Evolutionary conservation across 1,140 invertebrate species (phyloP), one percentile per base, ranked within the genome.

Genomic region (Cyphomyrmex costatus): DNA sequence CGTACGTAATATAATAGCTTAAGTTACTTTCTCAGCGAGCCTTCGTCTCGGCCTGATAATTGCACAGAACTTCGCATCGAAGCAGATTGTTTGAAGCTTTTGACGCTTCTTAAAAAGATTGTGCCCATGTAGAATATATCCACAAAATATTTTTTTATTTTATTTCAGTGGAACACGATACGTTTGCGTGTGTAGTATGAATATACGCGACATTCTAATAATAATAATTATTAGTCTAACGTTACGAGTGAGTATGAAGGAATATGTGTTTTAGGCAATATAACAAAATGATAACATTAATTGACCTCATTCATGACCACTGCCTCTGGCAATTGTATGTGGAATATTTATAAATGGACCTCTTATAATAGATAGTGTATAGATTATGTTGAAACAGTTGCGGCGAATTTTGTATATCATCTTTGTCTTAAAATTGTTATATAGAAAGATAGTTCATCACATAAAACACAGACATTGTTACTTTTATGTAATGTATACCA

Each of bases 1-100:
- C 71, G 33, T 88, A 88, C 71, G 63, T 88, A 86, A 87, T 30
- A 24, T 86, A 90, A 88, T 90, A 90, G 88, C 70, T 85, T 90
- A 90, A 86, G 86, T 88, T 90, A 88, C 77, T 70, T 56, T 85
- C 61, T 86, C 49, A 61, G 30, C 80, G 80, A 89, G 88, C 53
- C 68, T 73, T 77, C 6, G 80, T 71, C 82, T 90, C 86, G 88
- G 58, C 46, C 58, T 58, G 68, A 85, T 65, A 49, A 86, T 56
- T 61, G 16, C 68, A 65, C 49, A 82, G 30, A 90, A 86, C 89
- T 90, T 90, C 88, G 89, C 89, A 90, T 90, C 89, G 89, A 90
- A 90, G 88, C 89, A 66, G 80, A 58, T 80, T 84, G 74, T 90
- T 90, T 61, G 88, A 90, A 90, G 89, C 88, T 90, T 42, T 71